Percentiles rank a stretch among this genome's conserved stretches.
Conservation (phyloP, 1,140 invertebrate species). For the Calephelis nemesis region DNA sequence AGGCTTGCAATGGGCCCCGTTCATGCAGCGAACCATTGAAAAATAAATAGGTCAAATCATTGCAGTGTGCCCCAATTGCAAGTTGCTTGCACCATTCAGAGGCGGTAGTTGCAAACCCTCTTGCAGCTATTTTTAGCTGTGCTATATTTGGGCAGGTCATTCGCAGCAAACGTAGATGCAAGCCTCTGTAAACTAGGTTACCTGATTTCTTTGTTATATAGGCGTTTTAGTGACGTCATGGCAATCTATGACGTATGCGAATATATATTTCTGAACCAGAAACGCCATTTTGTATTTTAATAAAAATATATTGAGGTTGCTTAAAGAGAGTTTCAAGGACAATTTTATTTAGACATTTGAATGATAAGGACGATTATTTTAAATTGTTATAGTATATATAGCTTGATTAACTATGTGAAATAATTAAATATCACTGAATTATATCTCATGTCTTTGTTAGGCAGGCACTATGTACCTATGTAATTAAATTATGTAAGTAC, state of each 20-base stretch:
- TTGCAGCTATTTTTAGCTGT: conserved; percentile 66
- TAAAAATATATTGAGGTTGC: not conserved
- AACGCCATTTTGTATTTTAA: conserved; percentile 21
- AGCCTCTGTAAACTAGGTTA: conserved; percentile 73
- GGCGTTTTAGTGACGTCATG: conserved; percentile 61
- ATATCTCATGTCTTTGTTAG: too few relatives aligned
- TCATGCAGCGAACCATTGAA: conserved; percentile 73
- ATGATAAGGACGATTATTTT: too few relatives aligned
- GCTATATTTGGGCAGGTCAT: conserved; percentile 77
- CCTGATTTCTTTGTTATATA: conserved; percentile 74
- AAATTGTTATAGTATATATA: too few relatives aligned
- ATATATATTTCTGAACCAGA: conserved; percentile 28
- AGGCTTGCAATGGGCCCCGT: conserved; percentile 65
- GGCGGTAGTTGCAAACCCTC: conserved; percentile 45
- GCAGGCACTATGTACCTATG: too few relatives aligned
- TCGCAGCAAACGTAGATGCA: conserved; percentile 59
- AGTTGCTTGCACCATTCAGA: conserved; percentile 64
- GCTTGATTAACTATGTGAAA: too few relatives aligned
- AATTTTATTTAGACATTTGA: too few relatives aligned
- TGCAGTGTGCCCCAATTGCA: conserved; percentile 70
- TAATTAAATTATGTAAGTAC: too few relatives aligned
- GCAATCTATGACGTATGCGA: conserved; percentile 55
- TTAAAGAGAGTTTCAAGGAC: too few relatives aligned
- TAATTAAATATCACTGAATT: too few relatives aligned
- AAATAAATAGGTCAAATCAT: conserved; percentile 77